Evolutionary conservation across 2,113 vertebrate genomes (phyloP), one percentile per base, ranked within the genome.

Genomic region (Sporophila hypoxantha): DNA sequence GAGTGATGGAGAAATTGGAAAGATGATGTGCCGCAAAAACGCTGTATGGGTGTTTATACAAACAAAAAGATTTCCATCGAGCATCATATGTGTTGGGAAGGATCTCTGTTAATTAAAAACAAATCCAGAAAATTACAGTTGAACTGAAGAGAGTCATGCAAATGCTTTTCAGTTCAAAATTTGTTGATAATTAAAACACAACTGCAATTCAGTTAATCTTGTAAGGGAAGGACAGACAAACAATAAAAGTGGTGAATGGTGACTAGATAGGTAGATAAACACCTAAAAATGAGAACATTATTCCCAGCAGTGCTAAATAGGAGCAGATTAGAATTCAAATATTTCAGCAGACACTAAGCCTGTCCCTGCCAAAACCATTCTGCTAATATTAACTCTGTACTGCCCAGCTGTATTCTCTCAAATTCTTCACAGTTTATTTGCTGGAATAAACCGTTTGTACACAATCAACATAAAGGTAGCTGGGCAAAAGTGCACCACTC

Each of bases 91-190:
- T 62, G 44, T 83, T 71, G 42, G 41, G 53, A 83, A 91, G 68
- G n/a, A 75, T 69, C 29, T 60, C 19, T 65, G 50, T 41, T 94
- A 84, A 89, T 88, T 88, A 83, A 91, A 92, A 91, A 84, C 71
- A 89, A 90, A 81, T 69, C 86, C 68, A 91, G 70, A 91, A 90
- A 87, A 84, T 89, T 85, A 47, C 42, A 79, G 47, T 52, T 91
- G 79, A 91, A 70, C 53, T 73, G 73, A 77, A 50, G 55, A 83
- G 64, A 42, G 34, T 30, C 50, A 39, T 87, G 32, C 50, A 91
- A 88, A 88, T 62, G 34, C 37, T 87, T 91, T 78, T 78, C 56
- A 53, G 82, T 91, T 92, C 55, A 69, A 68, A 91, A 73, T 85
- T 87, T 86, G n/a, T 52, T 82, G 57, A 70, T 91, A 73, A 87